Evolutionary conservation across 1,140 invertebrate species (phyloP), one percentile per base, ranked within the genome.

Genomic region (Macrotrachela quadricornifera): DNA sequence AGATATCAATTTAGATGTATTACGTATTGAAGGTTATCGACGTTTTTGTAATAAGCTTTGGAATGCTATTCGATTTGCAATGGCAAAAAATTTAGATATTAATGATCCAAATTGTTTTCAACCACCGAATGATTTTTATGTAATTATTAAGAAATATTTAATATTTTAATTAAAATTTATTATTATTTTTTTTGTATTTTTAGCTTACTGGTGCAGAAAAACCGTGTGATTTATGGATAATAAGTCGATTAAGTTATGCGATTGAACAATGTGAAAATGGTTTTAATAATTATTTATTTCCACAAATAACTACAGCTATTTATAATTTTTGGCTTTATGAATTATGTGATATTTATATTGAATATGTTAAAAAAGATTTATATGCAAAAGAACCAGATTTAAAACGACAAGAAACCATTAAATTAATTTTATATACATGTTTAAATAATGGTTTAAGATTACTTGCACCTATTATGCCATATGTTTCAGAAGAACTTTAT

Each of bases 251-350:
- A 13, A 74, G 81, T 17, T 66, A 76, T 14, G 81, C 87, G 13
- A 79, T 84, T n/a, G 71, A 76, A 53, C 64, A 74, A 46, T 82
- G 80, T 54, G 81, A 92, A 60, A 74, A 74, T 58, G 85, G 79
- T 40, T 85, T 97, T 66, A 71, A 75, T 55, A 71, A 73, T 13
- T 97, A 94, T 62, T 85, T 95, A 64, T 92, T 99, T 67, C 80
- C 80, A 3, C 63, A 75, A 16, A 79, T 78, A 0, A 97, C 92
- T 14, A 85, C 83, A 30, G 80, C 83, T 17, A 82, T 83, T 60
- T 94, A 96, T 67, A 88, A 85, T 64, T 80, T 97, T 57, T 99
- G 91, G 90, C 73, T 94, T 8, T 95, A 96, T 63, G 90, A 97
- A 63, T 46, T 47, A 42, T 99, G 92, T 71, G 92, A 97, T 69